These are phyloP conservation scores for Habrosyne pyritoides DNA, from an alignment of 2,888 invertebrate genomes.

Conservation along the genomic window DNA sequence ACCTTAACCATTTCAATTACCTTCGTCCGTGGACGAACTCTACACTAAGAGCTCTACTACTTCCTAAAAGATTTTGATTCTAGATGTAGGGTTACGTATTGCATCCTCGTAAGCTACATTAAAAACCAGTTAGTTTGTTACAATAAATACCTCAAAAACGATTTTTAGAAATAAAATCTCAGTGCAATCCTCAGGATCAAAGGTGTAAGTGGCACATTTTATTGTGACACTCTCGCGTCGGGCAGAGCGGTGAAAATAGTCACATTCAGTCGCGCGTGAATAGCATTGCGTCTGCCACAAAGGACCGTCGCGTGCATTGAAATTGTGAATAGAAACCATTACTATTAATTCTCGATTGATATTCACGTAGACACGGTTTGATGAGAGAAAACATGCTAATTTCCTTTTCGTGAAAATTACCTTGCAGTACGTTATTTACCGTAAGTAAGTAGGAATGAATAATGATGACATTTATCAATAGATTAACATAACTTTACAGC, in stretches of 20 bases:
- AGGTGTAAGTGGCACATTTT: conserved; percentile 24
- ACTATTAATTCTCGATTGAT: conserved; percentile 22
- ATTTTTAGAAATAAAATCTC: neutral
- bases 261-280: conserved; percentile 38
- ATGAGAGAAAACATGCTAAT: neutral
- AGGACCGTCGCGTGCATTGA: conserved; percentile 35
- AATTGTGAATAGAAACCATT: conserved; percentile 34
- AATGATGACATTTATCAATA: too few species aligned
- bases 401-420: too few species aligned
- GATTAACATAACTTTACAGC: too few species aligned
- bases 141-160: neutral
- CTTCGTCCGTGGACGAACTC: too few species aligned
- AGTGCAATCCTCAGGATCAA: conserved; percentile 2
- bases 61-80: too few species aligned
- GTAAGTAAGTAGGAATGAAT: too few species aligned
- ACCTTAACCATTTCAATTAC: too few species aligned
- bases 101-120: too few species aligned
- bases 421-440: too few species aligned
- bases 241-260: conserved; percentile 32
- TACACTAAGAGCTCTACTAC: too few species aligned
- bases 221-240: conserved; percentile 39
- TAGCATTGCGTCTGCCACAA: conserved; percentile 51
- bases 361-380: conserved; percentile 22
- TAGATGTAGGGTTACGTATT: too few species aligned
- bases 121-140: too few species aligned